Evolutionary conservation across 2,888 invertebrate species (phyloP).

Genomic region (Cephus sareptanus): DNA sequence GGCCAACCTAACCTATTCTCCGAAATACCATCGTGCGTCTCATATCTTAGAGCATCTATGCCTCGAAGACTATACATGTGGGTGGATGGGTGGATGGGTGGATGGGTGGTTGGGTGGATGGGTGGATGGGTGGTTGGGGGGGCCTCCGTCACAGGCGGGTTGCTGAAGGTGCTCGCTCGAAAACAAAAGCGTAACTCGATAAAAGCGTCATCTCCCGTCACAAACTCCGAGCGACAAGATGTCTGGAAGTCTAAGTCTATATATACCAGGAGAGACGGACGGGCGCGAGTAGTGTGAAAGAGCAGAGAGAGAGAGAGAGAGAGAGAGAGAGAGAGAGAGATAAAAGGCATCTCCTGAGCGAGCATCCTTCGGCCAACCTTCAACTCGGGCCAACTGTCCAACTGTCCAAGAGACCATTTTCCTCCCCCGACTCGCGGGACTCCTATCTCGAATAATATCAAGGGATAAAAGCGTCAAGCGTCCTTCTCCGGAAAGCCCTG

Average conservation of each 20-base stretch:
- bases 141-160: no score
- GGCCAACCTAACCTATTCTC: no score
- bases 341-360: background rate
- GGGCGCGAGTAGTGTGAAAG: no score
- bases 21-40: no score
- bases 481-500: no score
- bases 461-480: background rate
- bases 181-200: conserved; percentile 52
- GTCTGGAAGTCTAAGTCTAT: conserved; percentile 1
- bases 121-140: no score
- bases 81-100: no score
- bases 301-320: no score
- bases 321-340: background rate
- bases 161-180: conserved; percentile 24
- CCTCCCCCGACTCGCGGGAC: conserved; percentile 19
- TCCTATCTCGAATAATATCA: conserved; percentile 51
- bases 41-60: no score
- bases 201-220: conserved; percentile 38
- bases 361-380: background rate
- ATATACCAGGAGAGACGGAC: no score
- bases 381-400: conserved; percentile 47
- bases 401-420: conserved; percentile 52
- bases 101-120: no score
- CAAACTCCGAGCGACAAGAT: conserved; percentile 25
- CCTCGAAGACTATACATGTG: no score